A percentile compares a stretch with the other conserved stretches of the same genome.
These are phyloP conservation scores for Taenaris catops DNA, from an alignment of 2,888 invertebrate species.

Conservation along the genomic window DNA sequence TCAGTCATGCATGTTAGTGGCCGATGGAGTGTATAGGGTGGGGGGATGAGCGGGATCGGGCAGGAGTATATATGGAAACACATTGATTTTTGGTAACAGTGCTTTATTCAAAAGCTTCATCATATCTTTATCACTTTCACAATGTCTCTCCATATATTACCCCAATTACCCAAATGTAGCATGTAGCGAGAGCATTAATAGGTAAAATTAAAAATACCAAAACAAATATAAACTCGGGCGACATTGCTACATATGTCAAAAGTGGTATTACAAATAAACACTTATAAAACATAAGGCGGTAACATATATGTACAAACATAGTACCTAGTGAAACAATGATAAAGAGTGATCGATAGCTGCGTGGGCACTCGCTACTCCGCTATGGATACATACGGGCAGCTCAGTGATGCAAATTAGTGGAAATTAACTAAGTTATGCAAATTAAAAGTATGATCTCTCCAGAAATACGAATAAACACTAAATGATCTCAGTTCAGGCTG, in stretches of 20 bases:
- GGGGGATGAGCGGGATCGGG: slow-evolving; percentile 46
- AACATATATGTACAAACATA: slow-evolving; percentile 77
- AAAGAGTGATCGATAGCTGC: slow-evolving; percentile 60
- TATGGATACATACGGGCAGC: slow-evolving; percentile 24
- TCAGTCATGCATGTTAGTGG: slow-evolving; percentile 19
- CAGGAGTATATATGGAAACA: slow-evolving; percentile 81
- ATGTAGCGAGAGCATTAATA: slow-evolving; percentile 70
- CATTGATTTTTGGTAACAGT: slow-evolving; percentile 84
- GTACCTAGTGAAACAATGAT: slow-evolving; percentile 74
- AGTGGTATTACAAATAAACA: slow-evolving; percentile 81
- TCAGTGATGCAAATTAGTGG: slow-evolving; percentile 31
- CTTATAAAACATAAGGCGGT: slow-evolving; percentile 76
- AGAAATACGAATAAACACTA: slow-evolving; percentile 48
- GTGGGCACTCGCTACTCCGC: slow-evolving; percentile 36
- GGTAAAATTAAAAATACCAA: slow-evolving; percentile 65
- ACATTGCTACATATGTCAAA: slow-evolving; percentile 81
- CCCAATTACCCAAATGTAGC: slow-evolving; percentile 82
- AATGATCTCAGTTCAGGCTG: slow-evolving; percentile 46
- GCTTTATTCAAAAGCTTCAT: slow-evolving; percentile 84
- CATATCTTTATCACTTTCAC: slow-evolving; percentile 81
- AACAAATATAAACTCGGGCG: slow-evolving; percentile 63
- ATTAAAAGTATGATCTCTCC: slow-evolving; percentile 45
- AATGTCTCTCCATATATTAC: slow-evolving; percentile 85
- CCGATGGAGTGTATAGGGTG: slow-evolving; percentile 25
- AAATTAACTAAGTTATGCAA: slow-evolving; percentile 37